Evolutionary conservation across 1,140 invertebrate species (phyloP).

Genomic region (Drosophila lini): DNA sequence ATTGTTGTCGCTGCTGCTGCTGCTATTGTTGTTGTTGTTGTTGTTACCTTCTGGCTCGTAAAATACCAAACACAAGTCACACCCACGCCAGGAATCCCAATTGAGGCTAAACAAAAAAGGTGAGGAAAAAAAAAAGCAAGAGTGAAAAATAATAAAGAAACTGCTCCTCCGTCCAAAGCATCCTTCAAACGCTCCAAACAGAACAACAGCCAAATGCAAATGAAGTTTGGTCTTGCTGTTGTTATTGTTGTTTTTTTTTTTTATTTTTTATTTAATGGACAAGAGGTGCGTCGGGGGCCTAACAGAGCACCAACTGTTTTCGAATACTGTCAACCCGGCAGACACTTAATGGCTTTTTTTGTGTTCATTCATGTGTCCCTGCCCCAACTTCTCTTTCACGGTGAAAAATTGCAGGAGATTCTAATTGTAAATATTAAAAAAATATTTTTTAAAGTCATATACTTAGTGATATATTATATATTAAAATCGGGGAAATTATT

Average conservation of each 20-base stretch:
- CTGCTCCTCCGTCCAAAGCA: slow-evolving; percentile 53
- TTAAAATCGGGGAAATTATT: fast-evolving
- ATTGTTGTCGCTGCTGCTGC: slow-evolving; percentile 45
- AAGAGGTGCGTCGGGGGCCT: slow-evolving; percentile 20
- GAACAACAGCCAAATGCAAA: slow-evolving; percentile 69
- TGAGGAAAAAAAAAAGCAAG: slow-evolving; percentile 35
- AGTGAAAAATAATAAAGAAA: slow-evolving; percentile 54
- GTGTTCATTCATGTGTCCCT: slow-evolving; percentile 46
- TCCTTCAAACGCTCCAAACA: slow-evolving; percentile 61
- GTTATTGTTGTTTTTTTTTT: slow-evolving; percentile 11
- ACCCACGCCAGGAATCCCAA: slow-evolving; percentile 70
- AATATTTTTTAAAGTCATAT: not conserved
- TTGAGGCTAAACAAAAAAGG: slow-evolving; percentile 52
- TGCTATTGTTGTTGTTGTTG: slow-evolving; percentile 37
- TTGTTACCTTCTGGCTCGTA: slow-evolving; percentile 68
- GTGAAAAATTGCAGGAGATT: not conserved
- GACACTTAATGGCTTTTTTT: slow-evolving; percentile 77
- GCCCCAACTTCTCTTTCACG: slow-evolving; percentile 16
- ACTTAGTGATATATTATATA: not conserved
- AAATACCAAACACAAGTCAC: slow-evolving; percentile 69
- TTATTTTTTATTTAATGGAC: slow-evolving; percentile 36
- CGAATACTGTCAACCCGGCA: slow-evolving; percentile 75
- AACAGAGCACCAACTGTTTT: slow-evolving; percentile 62
- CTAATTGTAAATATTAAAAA: not conserved
- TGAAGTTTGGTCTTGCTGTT: slow-evolving; percentile 65